These are phyloP conservation scores for Acanthochromis polyacanthus DNA, from an alignment of 2,113 vertebrate species.

Conservation along the genomic window DNA sequence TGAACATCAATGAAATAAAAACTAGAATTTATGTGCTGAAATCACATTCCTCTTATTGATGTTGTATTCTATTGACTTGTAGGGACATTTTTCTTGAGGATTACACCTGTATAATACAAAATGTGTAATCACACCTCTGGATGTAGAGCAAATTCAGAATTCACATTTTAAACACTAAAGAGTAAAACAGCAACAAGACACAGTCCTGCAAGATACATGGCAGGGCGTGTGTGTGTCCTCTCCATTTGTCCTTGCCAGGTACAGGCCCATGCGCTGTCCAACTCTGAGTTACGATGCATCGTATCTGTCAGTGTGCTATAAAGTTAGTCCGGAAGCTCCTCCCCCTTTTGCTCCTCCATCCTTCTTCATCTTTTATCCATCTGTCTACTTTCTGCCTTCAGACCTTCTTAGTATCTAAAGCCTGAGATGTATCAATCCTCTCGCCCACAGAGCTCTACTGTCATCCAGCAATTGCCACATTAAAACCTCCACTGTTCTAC, in stretches of 20 bases:
- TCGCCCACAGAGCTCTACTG: too few relatives aligned
- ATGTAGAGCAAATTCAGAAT: not conserved
- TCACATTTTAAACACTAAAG: not conserved
- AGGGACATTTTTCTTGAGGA: not conserved
- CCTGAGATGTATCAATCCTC: too few relatives aligned
- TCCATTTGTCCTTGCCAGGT: constrained; percentile 24
- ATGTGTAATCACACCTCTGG: not conserved
- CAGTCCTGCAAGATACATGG: not conserved
- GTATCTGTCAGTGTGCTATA: constrained; percentile 37
- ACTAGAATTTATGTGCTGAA: not conserved
- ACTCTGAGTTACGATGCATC: constrained; percentile 35
- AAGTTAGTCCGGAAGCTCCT: constrained; percentile 2
- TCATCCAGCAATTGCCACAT: too few relatives aligned
- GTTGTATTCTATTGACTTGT: not conserved
- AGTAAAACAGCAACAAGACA: constrained; percentile 3
- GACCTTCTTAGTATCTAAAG: not conserved
- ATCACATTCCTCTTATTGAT: not conserved
- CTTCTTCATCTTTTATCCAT: constrained; percentile 3
- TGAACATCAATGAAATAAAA: constrained; percentile 1
- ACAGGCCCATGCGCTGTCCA: constrained; percentile 12
- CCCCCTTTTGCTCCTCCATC: not conserved
- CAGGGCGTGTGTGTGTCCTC: constrained; percentile 1
- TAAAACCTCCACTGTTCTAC: not conserved
- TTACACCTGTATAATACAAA: not conserved
- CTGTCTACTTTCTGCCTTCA: not conserved